phyloP scores from a whole-genome alignment of 1,140 invertebrate species.

The Cepaea nemoralis region DNA sequence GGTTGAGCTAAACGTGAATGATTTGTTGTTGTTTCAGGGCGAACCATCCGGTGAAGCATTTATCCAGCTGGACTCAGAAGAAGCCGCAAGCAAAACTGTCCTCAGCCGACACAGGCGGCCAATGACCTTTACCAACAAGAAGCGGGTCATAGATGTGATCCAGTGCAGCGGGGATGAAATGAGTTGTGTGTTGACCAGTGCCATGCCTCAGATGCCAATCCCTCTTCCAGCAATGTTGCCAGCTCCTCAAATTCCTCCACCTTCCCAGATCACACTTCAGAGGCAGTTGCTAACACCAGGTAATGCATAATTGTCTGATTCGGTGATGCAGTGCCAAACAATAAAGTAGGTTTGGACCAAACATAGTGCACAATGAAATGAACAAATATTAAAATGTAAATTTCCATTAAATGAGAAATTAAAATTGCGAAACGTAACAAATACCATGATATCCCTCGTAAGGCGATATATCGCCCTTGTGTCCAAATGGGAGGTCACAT shows the following conservation, averaged over 20 bases:
- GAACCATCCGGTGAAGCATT: constrained; percentile 98
- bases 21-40: constrained; percentile 79
- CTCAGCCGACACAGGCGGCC: constrained; percentile 93
- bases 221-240: constrained; percentile 37
- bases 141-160: constrained; percentile 97
- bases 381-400: too few relatives aligned
- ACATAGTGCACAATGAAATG: too few relatives aligned
- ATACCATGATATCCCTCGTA: too few relatives aligned
- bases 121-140: constrained; percentile 95
- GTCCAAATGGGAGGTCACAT: too few relatives aligned
- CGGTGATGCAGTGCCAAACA: too few relatives aligned
- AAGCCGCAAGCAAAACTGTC: constrained; percentile 88
- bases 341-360: too few relatives aligned
- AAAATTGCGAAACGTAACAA: too few relatives aligned
- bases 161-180: constrained; percentile 99
- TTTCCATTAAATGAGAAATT: too few relatives aligned
- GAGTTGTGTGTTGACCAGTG: constrained; percentile 84
- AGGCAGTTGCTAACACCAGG: constrained; percentile 32
- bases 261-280: constrained; percentile 39
- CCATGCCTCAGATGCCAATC: constrained; percentile 74
- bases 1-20: too few relatives aligned
- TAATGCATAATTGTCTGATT: background rate
- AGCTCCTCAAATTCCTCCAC: constrained; percentile 61
- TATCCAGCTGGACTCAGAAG: constrained; percentile 98
- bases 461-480: too few relatives aligned